Percentiles rank a stretch among this genome's conserved stretches.
Evolutionary conservation across 2,113 vertebrate species (phyloP).

Genomic region (Perca flavescens): DNA sequence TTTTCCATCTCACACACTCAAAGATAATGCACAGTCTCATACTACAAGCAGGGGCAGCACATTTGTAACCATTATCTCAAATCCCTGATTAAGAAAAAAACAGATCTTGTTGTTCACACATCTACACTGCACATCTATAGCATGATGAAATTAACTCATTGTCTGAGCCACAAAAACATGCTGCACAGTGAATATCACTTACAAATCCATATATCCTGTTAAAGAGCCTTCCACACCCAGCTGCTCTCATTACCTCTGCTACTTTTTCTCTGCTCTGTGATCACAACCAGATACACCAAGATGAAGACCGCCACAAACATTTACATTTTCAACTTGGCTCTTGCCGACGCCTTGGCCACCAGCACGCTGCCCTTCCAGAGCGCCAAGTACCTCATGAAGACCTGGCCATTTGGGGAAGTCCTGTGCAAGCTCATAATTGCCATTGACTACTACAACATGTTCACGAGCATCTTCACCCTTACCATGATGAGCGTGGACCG

Average conservation of each 20-base stretch:
- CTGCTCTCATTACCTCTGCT: constrained; percentile 13
- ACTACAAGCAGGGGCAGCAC: background rate
- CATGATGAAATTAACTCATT: constrained; percentile 11
- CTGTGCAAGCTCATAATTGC: constrained; percentile 94
- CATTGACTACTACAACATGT: constrained; percentile 99
- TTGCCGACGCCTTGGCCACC: constrained; percentile 93
- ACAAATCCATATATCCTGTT: constrained; percentile 18
- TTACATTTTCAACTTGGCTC: constrained; percentile 97
- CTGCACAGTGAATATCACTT: background rate
- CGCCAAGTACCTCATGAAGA: constrained; percentile 94
- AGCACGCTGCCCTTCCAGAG: constrained; percentile 97
- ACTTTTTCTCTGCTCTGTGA: constrained; percentile 28
- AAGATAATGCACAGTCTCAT: background rate
- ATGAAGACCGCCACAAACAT: constrained; percentile 98
- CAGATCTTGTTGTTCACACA: background rate
- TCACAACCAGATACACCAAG: constrained; percentile 91
- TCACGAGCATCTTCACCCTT: constrained; percentile 97
- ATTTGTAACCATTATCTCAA: constrained; percentile 49
- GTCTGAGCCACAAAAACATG: constrained; percentile 6
- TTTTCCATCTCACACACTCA: background rate
- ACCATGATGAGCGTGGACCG: constrained; percentile 98
- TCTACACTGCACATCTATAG: background rate
- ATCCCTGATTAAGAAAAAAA: constrained; percentile 33
- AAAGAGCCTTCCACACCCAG: constrained; percentile 10
- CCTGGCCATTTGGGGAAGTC: constrained; percentile 93